A percentile compares a stretch with the other conserved stretches of the same genome.
phyloP scores from a whole-genome alignment of 1,140 invertebrate species.

The Drosophila nannoptera region DNA sequence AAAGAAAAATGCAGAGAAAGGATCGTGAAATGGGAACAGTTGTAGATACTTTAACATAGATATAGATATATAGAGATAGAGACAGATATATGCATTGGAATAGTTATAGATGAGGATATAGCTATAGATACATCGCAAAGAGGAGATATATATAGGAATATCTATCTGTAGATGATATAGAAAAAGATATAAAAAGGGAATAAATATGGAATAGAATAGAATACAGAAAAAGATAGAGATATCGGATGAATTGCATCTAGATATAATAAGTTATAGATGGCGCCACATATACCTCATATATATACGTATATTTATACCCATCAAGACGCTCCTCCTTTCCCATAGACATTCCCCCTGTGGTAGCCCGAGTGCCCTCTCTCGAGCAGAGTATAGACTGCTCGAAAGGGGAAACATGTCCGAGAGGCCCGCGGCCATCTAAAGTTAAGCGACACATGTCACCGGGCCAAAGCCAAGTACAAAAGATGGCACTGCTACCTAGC shows the following conservation, averaged over 20 bases:
- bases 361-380: no score
- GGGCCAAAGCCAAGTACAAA: slow-evolving; percentile 32
- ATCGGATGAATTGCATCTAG: no score
- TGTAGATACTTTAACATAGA: neutral
- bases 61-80: neutral
- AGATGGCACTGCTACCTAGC: slow-evolving; percentile 8
- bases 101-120: neutral
- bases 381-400: slow-evolving; percentile 1
- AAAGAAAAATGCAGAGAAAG: slow-evolving; percentile 17
- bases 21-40: no score
- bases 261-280: no score
- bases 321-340: no score
- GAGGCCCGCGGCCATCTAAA: slow-evolving; percentile 55
- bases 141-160: neutral
- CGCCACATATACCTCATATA: no score
- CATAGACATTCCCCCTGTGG: neutral
- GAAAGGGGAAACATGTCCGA: slow-evolving; percentile 28
- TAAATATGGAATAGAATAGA: neutral
- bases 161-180: no score
- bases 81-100: neutral
- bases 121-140: neutral
- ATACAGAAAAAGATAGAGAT: no score
- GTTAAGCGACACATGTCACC: slow-evolving; percentile 72
- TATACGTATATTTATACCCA: no score
- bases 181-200: neutral